These are phyloP conservation scores for Chrysocyon brachyurus DNA, from an alignment of 2,797 vertebrate genomes.

Conservation along the genomic window DNA sequence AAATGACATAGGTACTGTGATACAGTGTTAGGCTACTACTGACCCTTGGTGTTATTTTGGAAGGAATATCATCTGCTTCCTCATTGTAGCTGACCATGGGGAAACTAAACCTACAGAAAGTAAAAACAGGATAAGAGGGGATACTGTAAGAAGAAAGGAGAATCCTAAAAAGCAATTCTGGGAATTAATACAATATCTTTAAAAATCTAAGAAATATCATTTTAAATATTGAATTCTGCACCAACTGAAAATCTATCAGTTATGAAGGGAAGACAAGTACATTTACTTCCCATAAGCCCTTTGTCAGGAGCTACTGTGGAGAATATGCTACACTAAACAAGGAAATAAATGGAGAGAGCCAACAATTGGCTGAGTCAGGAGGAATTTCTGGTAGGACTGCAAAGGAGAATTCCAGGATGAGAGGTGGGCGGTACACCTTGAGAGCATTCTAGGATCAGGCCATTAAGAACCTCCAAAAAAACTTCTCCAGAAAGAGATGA, in stretches of 20 bases:
- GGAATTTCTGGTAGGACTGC: background rate
- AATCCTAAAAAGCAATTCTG: background rate
- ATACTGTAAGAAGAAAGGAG: background rate
- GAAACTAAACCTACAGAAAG: background rate
- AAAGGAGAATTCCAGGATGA: background rate
- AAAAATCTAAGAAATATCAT: background rate
- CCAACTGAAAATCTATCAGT: background rate
- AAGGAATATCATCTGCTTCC: background rate
- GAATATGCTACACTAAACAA: background rate
- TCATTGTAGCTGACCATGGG: background rate
- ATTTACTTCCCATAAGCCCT: background rate
- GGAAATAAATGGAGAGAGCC: background rate
- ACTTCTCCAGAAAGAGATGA: background rate
- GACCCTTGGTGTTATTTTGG: background rate
- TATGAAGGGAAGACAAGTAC: background rate
- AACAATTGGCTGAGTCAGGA: background rate
- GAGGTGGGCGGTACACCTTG: background rate
- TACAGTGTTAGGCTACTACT: background rate
- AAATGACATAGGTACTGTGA: background rate
- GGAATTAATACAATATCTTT: background rate
- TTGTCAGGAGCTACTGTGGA: background rate
- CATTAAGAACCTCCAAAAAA: background rate
- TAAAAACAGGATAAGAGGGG: background rate
- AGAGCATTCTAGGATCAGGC: background rate
- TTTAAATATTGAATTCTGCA: background rate